Evolutionary conservation across 2,888 invertebrate species (phyloP).

Genomic region (Orthonychiurus folsomi): DNA sequence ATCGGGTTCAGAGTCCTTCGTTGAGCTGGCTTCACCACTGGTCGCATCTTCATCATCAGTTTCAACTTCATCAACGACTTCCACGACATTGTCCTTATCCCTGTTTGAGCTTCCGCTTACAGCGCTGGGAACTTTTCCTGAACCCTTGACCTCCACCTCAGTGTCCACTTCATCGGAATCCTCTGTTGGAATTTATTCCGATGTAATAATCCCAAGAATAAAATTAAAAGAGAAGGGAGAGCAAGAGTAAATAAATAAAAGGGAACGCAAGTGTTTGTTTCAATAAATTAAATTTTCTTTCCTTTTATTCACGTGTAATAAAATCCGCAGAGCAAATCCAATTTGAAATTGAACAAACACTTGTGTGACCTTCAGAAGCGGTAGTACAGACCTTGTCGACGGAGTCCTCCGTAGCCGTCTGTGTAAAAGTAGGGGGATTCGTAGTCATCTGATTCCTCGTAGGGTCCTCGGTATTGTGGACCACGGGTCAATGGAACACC

Average conservation of each 20-base stretch:
- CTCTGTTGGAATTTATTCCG: conserved; percentile 5
- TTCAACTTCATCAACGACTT: conserved; percentile 19
- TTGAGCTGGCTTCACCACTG: conserved; percentile 3
- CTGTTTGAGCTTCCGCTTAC: conserved; percentile 19
- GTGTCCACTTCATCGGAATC: conserved; percentile 8
- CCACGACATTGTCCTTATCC: conserved; percentile 21
- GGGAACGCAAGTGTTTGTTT: conserved; percentile 13
- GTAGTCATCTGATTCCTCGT: not conserved
- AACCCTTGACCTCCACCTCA: conserved; percentile 15
- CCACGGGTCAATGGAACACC: conserved; percentile 21
- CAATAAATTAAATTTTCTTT: conserved; percentile 6
- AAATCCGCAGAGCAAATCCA: conserved; percentile 2
- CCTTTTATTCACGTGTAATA: conserved; percentile 3
- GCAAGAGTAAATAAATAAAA: conserved; percentile 11
- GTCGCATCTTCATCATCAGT: conserved; percentile 21
- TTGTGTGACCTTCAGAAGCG: conserved; percentile 13
- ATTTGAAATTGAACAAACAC: conserved; percentile 7
- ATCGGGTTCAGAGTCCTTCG: conserved; percentile 25
- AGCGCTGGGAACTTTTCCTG: conserved; percentile 13
- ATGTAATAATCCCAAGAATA: not conserved
- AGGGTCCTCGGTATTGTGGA: conserved; percentile 16
- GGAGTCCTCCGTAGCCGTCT: not conserved
- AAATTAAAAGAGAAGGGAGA: conserved; percentile 13
- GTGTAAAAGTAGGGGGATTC: conserved; percentile 11
- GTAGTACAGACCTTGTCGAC: conserved; percentile 9